phyloP scores from a whole-genome alignment of 2,797 vertebrate genomes.

The Pristis pectinata region DNA sequence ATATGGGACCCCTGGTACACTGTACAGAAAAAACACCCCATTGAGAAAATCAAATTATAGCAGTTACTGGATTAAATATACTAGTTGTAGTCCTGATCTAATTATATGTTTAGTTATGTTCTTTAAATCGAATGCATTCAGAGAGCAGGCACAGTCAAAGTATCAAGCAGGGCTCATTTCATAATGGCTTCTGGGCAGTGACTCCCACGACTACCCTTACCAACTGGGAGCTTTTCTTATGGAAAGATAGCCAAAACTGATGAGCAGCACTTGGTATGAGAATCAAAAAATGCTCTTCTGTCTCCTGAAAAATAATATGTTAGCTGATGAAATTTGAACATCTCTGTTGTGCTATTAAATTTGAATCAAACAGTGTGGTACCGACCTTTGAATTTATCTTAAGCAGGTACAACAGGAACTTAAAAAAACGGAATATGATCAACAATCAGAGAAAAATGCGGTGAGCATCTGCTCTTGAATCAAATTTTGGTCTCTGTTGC shows the following conservation, averaged over 20 bases:
- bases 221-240: too few species aligned
- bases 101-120: background rate
- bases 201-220: too few species aligned
- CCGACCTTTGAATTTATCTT: background rate
- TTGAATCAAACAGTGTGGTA: background rate
- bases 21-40: background rate
- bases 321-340: background rate
- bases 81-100: background rate
- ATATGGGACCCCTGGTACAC: background rate
- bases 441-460: too few species aligned
- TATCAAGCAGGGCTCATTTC: background rate
- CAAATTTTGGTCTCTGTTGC: background rate
- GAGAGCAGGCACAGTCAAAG: background rate
- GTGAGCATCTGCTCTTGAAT: background rate
- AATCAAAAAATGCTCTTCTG: background rate
- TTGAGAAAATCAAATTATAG: background rate
- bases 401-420: too few species aligned
- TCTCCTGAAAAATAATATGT: background rate
- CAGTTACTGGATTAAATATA: background rate
- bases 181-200: too few species aligned
- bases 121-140: background rate
- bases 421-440: too few species aligned
- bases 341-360: background rate
- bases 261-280: background rate
- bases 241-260: background rate